Base-by-base conservation (phyloP, 2,113 vertebrate species). In the Syrrhaptes paradoxus region DNA sequence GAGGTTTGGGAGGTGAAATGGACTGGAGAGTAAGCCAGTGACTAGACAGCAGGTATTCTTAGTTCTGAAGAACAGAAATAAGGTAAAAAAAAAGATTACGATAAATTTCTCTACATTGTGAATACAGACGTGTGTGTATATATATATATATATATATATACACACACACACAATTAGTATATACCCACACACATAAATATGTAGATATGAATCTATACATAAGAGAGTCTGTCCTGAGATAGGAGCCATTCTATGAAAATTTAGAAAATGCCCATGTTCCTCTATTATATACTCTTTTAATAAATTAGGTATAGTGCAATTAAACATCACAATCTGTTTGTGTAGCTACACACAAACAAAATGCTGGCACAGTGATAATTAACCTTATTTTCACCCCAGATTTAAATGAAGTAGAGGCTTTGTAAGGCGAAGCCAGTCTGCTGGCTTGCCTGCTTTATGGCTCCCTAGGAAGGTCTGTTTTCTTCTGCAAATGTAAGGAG, bases 401-500 rank as follows among this genome's bases (percentile, higher is more conserved):
- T 83, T 95, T 95, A 93, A 96, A 83, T 96, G 91, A 96, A 89
- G 58, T 59, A 89, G 82, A 65, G 41, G 34, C 36, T 97, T 89
- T 54, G 80, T 57, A 71, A 93, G 61, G 73, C 17, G 61, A 95
- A 88, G 34, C 6, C 16, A 87, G 24, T 88, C 63, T 97, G 32
- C 8, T 34, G 89, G 43, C 34, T 80, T 94, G 6, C 17, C 83
- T 94, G 52, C 54, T 90, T 96, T 95, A 81, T 21, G 3, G 26
- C 20, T 96, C 41, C 79, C 71, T 75, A 46, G 78, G 28, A 88
- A 80, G 20, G 19, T 28, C 55, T 74, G 24, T 49, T 94, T 81
- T 85, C 82, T 62, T 75, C 65, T 90, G 38, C 36, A 63, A 15
- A 19, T 65, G 3, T 52, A 49, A 88, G 21, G 51, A 26, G 81